phyloP scores from a whole-genome alignment of 1,140 invertebrate species.

The Sycophaga agraensis region DNA sequence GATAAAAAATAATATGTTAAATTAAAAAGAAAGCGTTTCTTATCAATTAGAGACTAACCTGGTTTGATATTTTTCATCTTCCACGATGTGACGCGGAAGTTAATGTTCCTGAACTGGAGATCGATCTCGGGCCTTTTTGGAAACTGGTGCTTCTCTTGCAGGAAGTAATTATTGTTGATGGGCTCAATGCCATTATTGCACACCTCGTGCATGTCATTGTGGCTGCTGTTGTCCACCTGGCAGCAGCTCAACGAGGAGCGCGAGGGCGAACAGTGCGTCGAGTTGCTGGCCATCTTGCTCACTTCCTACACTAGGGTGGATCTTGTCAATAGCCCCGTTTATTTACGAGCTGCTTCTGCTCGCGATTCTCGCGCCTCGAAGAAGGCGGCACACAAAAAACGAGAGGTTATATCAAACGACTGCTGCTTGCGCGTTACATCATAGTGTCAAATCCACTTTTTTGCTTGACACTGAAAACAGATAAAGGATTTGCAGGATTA shows the following conservation, averaged over 20 bases:
- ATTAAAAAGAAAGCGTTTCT: neutral
- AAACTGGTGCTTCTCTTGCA: conserved; percentile 49
- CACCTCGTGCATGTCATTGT: conserved; percentile 41
- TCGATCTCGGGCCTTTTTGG: conserved; percentile 52
- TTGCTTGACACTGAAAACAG: too few species aligned
- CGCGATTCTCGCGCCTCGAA: too few species aligned
- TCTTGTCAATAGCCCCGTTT: too few species aligned
- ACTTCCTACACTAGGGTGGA: too few species aligned
- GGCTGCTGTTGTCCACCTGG: conserved; percentile 41
- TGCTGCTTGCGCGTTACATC: too few species aligned
- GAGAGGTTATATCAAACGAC: too few species aligned
- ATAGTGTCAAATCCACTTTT: too few species aligned
- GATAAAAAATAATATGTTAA: neutral
- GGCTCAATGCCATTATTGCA: conserved; percentile 9
- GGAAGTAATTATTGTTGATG: conserved; percentile 46
- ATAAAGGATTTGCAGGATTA: too few species aligned
- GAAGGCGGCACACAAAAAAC: too few species aligned
- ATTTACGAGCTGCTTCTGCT: too few species aligned
- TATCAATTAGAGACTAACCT: conserved; percentile 45
- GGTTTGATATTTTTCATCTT: conserved; percentile 40
- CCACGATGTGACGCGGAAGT: conserved; percentile 48
- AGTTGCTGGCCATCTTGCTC: conserved; percentile 35
- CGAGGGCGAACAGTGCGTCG: conserved; percentile 41
- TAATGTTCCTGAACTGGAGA: conserved; percentile 45
- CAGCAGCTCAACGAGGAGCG: conserved; percentile 46